A percentile compares a stretch with the other conserved stretches of the same genome.
These are phyloP conservation scores for Ctenodactylus gundi DNA, from an alignment of 2,113 vertebrate genomes.

Conservation along the genomic window DNA sequence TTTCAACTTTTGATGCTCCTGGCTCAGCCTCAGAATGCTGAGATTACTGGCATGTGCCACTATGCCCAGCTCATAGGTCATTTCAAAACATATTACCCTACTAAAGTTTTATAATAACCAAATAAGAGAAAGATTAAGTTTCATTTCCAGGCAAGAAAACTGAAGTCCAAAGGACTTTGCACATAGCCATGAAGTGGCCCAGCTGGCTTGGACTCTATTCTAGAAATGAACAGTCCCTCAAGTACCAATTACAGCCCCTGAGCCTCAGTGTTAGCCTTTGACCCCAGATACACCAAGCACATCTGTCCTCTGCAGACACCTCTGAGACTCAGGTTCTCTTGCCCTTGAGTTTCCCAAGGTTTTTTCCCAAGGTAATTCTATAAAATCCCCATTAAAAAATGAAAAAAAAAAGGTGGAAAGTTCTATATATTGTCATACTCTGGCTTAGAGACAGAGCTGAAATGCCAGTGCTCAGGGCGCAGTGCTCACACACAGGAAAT, in stretches of 20 bases:
- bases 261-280: background rate
- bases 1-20: background rate
- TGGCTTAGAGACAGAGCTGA: background rate
- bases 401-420: background rate
- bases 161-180: background rate
- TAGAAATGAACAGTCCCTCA: background rate
- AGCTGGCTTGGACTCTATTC: background rate
- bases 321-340: background rate
- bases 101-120: background rate
- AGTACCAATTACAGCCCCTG: background rate
- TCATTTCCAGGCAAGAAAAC: background rate
- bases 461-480: background rate
- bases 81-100: background rate
- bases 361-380: background rate
- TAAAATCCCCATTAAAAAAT: background rate
- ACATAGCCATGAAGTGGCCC: background rate
- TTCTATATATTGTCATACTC: background rate
- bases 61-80: background rate
- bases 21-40: background rate
- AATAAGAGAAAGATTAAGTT: background rate
- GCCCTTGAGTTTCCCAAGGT: background rate
- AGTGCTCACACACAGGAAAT: accelerated
- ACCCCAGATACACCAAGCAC: background rate
- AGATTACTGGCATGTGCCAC: background rate
- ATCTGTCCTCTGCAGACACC: background rate